phyloP scores from a whole-genome alignment of 2,113 vertebrate genomes.

The Smithornis capensis region DNA sequence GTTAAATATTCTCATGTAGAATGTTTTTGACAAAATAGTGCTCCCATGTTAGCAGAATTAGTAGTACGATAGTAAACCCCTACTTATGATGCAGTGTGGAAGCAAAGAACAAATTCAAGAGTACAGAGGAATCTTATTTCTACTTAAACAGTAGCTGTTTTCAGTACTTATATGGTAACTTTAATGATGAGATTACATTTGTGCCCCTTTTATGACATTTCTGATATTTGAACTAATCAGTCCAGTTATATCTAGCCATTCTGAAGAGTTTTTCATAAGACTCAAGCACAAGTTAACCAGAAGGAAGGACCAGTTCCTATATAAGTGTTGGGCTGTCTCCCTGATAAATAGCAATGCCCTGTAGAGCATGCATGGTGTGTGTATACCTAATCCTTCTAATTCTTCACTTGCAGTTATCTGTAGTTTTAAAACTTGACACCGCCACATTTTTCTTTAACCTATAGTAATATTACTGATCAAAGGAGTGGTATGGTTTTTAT shows the following conservation, averaged over 20 bases:
- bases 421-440: not conserved
- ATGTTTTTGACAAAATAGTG: conserved; percentile 48
- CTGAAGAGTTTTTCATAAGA: not conserved
- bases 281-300: not conserved
- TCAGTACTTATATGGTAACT: not conserved
- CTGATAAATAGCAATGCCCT: not conserved
- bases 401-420: not conserved
- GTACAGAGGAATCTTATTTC: not conserved
- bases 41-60: conserved; percentile 45
- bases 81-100: not conserved
- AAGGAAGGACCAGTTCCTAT: not conserved
- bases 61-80: conserved; percentile 34
- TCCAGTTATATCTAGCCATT: not conserved
- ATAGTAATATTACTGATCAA: not conserved
- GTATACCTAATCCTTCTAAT: not conserved
- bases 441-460: not conserved
- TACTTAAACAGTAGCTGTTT: not conserved
- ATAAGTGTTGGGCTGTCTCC: not conserved
- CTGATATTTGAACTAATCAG: not conserved
- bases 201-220: not conserved
- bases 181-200: not conserved
- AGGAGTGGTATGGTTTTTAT: not conserved
- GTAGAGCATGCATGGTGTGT: rapidly evolving
- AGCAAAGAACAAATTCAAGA: conserved; percentile 4
- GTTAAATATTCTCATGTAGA: conserved; percentile 30